Conservation (phyloP, 2,113 vertebrate species). For the Euleptes europaea region DNA sequence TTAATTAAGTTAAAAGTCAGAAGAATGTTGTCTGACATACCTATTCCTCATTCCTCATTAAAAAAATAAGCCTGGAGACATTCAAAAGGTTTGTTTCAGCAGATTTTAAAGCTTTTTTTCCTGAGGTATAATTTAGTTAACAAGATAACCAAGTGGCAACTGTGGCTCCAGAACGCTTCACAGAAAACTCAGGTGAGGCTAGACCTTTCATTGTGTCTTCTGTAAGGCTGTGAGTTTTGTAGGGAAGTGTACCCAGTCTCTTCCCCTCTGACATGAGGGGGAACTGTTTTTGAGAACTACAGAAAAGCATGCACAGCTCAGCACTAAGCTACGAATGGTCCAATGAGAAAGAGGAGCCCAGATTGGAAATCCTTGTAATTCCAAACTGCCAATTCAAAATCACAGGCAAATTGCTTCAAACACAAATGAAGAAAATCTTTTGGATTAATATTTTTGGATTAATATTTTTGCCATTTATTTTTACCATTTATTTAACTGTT, state of each 20-base stretch:
- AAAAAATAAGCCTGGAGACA: conserved; percentile 43
- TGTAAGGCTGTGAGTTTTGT: neutral
- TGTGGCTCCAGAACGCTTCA: conserved; percentile 23
- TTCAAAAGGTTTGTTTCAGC: conserved; percentile 43
- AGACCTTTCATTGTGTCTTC: rapidly evolving
- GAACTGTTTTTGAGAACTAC: neutral
- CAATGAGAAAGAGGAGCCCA: neutral
- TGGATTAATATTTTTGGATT: neutral
- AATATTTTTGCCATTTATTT: neutral
- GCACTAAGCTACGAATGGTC: neutral
- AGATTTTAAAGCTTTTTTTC: conserved; percentile 52
- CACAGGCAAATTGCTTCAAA: neutral
- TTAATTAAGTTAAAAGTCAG: conserved; percentile 66
- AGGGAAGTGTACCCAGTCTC: neutral
- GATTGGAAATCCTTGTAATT: neutral
- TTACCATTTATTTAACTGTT: neutral
- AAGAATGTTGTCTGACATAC: conserved; percentile 40
- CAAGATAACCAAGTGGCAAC: conserved; percentile 37
- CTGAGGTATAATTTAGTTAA: conserved; percentile 59
- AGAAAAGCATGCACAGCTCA: neutral
- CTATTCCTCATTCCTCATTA: conserved; percentile 29
- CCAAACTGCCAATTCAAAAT: neutral
- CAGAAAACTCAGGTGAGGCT: conserved; percentile 10
- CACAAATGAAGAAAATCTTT: neutral
- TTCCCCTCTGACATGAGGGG: neutral